Evolutionary conservation across 2,113 vertebrate genomes (phyloP), one percentile per base, ranked within the genome.

Genomic region (Tetrax tetrax): DNA sequence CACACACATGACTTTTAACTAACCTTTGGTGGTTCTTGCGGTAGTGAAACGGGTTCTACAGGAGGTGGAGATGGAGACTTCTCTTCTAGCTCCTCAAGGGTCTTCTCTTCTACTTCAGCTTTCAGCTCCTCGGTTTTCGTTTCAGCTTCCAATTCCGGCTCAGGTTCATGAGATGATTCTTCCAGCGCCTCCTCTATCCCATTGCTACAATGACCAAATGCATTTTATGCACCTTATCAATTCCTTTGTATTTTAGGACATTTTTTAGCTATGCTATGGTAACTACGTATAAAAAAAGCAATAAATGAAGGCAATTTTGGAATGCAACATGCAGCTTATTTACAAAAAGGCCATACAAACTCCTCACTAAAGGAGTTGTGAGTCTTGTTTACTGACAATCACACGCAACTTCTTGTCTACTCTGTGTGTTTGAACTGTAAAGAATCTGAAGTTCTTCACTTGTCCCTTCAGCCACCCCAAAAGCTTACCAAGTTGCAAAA

Each of bases 1-100:
- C 63, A 95, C 53, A 90, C 72, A 50, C 27, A 43, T 0, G 7
- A 61, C 66, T 89, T 13, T 54, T 45, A 90, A 96, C 98, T 96
- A 85, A 99, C 99, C 98, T 99, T 99, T 93, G 99, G 99, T 59
- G 99, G 98, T 92, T 99, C 99, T 85, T 99, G 99, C 0, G 98
- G 98, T 92, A 98, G 98, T 6, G 98, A 98, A 91, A 98, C 98
- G 31, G 99, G 99, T 94, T 99, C 99, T 74, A 97, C 98, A 31
- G 99, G 99, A 87, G 98, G 98, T 29, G 99, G 99, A 82, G 99
- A 99, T 18, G 98, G 97, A 43, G 99, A 98, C 45, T 99, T 99
- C 96, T 99, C 99, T 97, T 99, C 99, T 83, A 99, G 96, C 88
- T 99, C 99, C 77, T 99, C 99, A 41, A 98, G 95, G 65, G 97